Percentiles rank a stretch among this genome's conserved stretches.
phyloP scores from a whole-genome alignment of 92 coral and sea anemone species.

The Zoanthus gigantus region DNA sequence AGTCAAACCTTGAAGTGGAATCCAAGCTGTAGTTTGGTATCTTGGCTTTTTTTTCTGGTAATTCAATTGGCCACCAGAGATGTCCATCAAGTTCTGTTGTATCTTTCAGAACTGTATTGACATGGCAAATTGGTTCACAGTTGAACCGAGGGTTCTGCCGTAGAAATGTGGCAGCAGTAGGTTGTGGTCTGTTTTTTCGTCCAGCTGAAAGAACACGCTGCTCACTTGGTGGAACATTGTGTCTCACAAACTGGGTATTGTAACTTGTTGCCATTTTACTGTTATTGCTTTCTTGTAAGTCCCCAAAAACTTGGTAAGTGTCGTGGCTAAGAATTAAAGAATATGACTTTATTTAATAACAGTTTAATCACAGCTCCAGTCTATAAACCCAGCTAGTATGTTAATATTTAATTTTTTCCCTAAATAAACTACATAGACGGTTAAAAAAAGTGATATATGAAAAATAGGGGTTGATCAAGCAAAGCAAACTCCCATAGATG shows the following conservation, averaged over 20 bases:
- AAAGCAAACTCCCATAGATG: no score
- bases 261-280: slow-evolving; percentile 74
- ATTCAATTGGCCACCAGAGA: slow-evolving; percentile 95
- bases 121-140: slow-evolving; percentile 96
- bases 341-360: no score
- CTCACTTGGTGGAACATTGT: slow-evolving; percentile 78
- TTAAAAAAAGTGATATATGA: no score
- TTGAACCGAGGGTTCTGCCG: slow-evolving; percentile 90
- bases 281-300: slow-evolving; percentile 51
- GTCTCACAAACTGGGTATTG: slow-evolving; percentile 77
- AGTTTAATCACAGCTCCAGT: no score
- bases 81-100: slow-evolving; percentile 38
- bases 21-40: slow-evolving; percentile 78
- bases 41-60: slow-evolving; percentile 66
- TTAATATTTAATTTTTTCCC: no score
- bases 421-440: no score
- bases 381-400: no score
- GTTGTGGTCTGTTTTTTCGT: slow-evolving; percentile 95
- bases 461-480: no score
- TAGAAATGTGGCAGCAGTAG: slow-evolving; percentile 86
- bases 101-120: slow-evolving; percentile 65
- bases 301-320: slow-evolving; percentile 87
- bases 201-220: slow-evolving; percentile 73
- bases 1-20: slow-evolving; percentile 92
- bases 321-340: slow-evolving; percentile 68